Evolutionary conservation across 2,888 invertebrate genomes (phyloP).

Genomic region (Ochropacha duplaris): DNA sequence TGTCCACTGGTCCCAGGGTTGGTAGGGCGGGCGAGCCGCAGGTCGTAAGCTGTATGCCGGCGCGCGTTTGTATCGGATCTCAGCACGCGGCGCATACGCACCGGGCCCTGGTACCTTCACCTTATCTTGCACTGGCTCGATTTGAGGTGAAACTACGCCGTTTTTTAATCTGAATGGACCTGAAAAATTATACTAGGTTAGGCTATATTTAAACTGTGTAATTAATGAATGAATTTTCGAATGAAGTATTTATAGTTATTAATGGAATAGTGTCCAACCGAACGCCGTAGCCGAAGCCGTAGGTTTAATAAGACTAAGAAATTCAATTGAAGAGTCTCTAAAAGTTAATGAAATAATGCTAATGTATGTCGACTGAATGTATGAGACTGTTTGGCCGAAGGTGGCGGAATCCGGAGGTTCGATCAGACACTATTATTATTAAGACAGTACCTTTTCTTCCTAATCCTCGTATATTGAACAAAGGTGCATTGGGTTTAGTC

Average conservation of each 20-base stretch:
- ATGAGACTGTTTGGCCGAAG: too few species aligned
- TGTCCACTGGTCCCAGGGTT: constrained; percentile 64
- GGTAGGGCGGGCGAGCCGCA: constrained; percentile 48
- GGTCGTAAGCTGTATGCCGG: constrained; percentile 57
- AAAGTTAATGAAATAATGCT: too few species aligned
- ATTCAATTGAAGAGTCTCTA: too few species aligned
- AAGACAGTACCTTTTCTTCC: constrained; percentile 40
- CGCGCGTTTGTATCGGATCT: constrained; percentile 36
- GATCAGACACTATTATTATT: too few species aligned
- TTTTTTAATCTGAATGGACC: constrained; percentile 49
- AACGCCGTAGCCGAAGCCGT: too few species aligned
- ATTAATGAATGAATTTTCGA: too few species aligned
- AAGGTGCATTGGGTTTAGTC: constrained; percentile 42
- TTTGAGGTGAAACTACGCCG: constrained; percentile 45
- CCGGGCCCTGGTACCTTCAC: constrained; percentile 57
- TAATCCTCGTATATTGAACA: constrained; percentile 47
- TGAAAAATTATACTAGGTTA: constrained; percentile 12
- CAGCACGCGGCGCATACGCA: constrained; percentile 38
- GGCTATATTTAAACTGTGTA: too few species aligned
- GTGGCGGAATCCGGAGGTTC: too few species aligned
- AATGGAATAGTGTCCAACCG: too few species aligned
- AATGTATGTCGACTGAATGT: too few species aligned
- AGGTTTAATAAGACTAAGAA: too few species aligned
- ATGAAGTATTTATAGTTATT: too few species aligned
- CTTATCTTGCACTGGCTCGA: constrained; percentile 33